These are phyloP conservation scores for Umimayanthus kanabou DNA, from an alignment of 92 coral and sea anemone genomes.

Conservation along the genomic window DNA sequence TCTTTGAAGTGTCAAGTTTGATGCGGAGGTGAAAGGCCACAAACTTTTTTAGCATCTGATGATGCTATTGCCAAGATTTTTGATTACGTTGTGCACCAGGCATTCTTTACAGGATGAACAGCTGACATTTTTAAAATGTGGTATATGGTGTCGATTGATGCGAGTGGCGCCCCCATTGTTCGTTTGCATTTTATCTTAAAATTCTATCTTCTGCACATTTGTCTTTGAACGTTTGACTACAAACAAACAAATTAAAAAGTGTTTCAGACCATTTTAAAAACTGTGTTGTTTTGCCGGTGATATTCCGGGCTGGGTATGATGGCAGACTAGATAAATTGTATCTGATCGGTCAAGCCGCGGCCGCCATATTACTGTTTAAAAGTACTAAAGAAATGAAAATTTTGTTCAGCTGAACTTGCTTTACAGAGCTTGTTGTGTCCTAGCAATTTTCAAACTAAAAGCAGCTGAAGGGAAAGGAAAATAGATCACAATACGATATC, in stretches of 20 bases:
- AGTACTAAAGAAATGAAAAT: not conserved
- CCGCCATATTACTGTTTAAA: not conserved
- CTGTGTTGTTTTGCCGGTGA: not conserved
- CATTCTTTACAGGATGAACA: slow-evolving; percentile 25
- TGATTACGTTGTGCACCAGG: slow-evolving; percentile 4
- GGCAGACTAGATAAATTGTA: not conserved
- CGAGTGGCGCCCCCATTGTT: slow-evolving; percentile 27
- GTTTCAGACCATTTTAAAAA: not conserved
- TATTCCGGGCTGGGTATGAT: not conserved
- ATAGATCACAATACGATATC: not conserved
- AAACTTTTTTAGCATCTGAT: slow-evolving; percentile 33
- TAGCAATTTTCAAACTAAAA: not conserved
- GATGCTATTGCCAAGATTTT: slow-evolving; percentile 16
- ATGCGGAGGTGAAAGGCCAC: slow-evolving; percentile 35
- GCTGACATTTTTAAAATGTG: slow-evolving; percentile 18
- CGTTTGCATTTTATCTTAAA: slow-evolving; percentile 7
- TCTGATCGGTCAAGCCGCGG: not conserved
- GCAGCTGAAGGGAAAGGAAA: not conserved
- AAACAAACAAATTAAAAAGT: slow-evolving; percentile 29
- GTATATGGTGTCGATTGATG: slow-evolving; percentile 17
- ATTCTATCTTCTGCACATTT: slow-evolving; percentile 37
- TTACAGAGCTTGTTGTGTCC: not conserved
- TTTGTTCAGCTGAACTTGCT: not conserved
- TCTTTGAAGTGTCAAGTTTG: slow-evolving; percentile 26
- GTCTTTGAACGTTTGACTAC: not conserved